Base-by-base conservation (phyloP, 2,888 invertebrate species). In the Rhopalosiphum nymphaeae region DNA sequence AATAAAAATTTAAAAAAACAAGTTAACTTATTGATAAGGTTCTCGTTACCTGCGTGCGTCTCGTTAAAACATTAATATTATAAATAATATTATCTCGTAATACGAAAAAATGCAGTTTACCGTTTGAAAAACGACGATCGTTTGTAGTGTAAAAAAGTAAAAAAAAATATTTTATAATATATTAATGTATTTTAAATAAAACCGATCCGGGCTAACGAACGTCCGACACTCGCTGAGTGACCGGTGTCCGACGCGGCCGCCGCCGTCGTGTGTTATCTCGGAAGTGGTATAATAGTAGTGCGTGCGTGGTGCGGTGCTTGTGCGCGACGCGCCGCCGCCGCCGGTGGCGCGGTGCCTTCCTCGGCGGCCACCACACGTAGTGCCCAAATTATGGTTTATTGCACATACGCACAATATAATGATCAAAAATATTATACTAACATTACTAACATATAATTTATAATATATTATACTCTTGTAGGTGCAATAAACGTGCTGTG, bases 181-280 rank as follows among this genome's bases (percentile, higher is more conserved):
- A 67, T 13, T 26, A 16, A 53, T 42, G 1, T 16, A 49, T 67
- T 21, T 7, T 53, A 16, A n/a, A 84, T 84, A 57, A 85, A 94
- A 84, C 89, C 49, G 93, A 94, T 61, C 61, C 49, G 85, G 42
- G 67, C 86, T 87, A 94, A 91, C 91, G 90, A 91, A 91, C 94
- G 94, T 91, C 94, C 94, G 94, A 94, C 94, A 94, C 94, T 94
- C 94, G 91, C 85, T 36, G 93, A 90, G 94, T 94, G 94, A 94
- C 94, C 94, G 94, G 94, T 94, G 94, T 94, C 94, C 94, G 90
- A 90, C 85, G 46, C 93, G 93, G 93, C 93, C 85, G 89, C 91
- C 94, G 94, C 94, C 94, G 94, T 94, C 94, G 94, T 86, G 94
- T 44, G 94, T 94, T 94, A 94, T 94, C 94, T 94, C 94, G 94